Conservation (phyloP, 2,888 invertebrate genomes). For the Plagodis dolabraria region DNA sequence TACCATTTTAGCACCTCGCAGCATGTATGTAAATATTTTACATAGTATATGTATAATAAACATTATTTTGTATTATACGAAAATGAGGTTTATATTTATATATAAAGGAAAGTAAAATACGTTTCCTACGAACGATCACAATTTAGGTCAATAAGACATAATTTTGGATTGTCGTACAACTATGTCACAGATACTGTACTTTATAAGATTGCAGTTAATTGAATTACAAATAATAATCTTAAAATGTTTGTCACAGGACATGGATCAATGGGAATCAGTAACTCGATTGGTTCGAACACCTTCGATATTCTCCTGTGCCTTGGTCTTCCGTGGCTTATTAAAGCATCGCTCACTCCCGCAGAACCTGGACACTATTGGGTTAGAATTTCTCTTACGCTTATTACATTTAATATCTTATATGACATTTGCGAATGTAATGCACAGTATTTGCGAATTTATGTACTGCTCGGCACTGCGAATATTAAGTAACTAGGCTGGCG, state of each 20-base stretch:
- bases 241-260: constrained; percentile 84
- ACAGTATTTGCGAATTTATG: constrained; percentile 36
- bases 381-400: constrained; percentile 48
- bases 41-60: too few species aligned
- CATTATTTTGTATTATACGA: too few species aligned
- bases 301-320: constrained; percentile 95
- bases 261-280: constrained; percentile 96
- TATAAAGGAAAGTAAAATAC: too few species aligned
- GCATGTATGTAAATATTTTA: too few species aligned
- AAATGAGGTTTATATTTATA: too few species aligned
- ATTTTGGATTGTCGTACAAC: too few species aligned
- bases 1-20: too few species aligned
- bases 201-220: not conserved
- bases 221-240: constrained; percentile 7
- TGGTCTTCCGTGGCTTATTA: constrained; percentile 95
- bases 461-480: constrained; percentile 37
- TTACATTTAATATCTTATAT: constrained; percentile 2
- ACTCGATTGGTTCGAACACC: constrained; percentile 95
- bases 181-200: not conserved
- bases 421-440: constrained; percentile 7
- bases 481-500: not conserved
- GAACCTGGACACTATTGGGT: constrained; percentile 92
- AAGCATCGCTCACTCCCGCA: constrained; percentile 92
- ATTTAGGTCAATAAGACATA: too few species aligned
- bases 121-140: too few species aligned